These are phyloP conservation scores for Melangyna quadrimaculata DNA, from an alignment of 2,888 invertebrate genomes.

Conservation along the genomic window DNA sequence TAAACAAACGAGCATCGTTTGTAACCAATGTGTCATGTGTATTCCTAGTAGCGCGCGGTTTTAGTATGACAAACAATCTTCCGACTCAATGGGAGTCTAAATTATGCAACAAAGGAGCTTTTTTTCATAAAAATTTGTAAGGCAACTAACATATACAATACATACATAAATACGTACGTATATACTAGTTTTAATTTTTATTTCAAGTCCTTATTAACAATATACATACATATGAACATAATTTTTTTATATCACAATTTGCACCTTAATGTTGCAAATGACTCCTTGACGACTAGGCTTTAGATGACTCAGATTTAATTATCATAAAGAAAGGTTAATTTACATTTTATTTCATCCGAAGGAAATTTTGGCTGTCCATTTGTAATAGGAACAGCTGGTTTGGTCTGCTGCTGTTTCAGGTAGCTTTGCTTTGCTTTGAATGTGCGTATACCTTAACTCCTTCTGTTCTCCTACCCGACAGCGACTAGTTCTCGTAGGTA, in stretches of 20 bases:
- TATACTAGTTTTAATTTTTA: constrained; percentile 13
- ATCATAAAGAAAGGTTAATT: background rate
- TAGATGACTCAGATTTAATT: constrained; percentile 9
- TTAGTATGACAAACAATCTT: constrained; percentile 50
- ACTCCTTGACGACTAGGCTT: background rate
- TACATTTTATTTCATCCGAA: background rate
- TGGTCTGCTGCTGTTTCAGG: background rate
- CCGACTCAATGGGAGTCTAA: constrained; percentile 65
- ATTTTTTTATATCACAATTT: background rate
- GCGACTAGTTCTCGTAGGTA: constrained; percentile 33
- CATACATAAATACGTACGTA: constrained; percentile 15
- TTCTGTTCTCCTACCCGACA: constrained; percentile 7
- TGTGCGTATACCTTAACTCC: constrained; percentile 32
- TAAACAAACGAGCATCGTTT: constrained; percentile 70
- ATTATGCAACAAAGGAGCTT: constrained; percentile 61
- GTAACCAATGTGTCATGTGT: constrained; percentile 68
- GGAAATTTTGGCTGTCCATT: constrained; percentile 8
- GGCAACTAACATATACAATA: too few relatives aligned
- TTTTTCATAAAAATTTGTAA: constrained; percentile 25
- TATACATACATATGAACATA: background rate
- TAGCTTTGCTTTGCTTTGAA: constrained; percentile 11
- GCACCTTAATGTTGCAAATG: background rate
- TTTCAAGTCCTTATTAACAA: background rate
- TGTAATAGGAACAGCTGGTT: background rate
- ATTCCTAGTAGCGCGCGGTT: constrained; percentile 28